Base-by-base conservation (phyloP, 2,797 vertebrate genomes). In the Fundulus diaphanus region DNA sequence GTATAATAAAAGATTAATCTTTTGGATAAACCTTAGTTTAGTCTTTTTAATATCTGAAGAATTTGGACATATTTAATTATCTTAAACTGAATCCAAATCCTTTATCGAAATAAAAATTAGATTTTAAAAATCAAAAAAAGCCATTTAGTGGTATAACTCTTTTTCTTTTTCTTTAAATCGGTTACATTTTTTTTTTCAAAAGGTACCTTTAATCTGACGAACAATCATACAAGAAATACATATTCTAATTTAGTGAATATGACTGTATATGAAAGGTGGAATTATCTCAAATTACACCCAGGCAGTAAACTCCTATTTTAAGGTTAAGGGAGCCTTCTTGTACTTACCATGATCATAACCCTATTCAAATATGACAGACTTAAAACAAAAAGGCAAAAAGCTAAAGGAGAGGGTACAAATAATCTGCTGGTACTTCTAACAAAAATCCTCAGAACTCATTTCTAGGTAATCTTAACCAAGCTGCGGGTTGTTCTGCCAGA, bases 241-340 rank as follows among this genome's bases (percentile, higher is more conserved):
- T n/a, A n/a, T n/a, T n/a, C n/a, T n/a, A n/a, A n/a, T n/a, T n/a
- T n/a, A n/a, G n/a, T n/a, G n/a, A n/a, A n/a, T n/a, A n/a, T n/a
- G n/a, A n/a, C n/a, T 31, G 68, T 72, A 71, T 66, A 42, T 42
- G 22, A 80, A 84, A 67, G 63, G 54, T 80, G 78, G 77, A 79
- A 90, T 88, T 76, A 85, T 88, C 80, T 80, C 84, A 85, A 87
- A 89, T 83, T 81, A 88, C 83, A 82, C 54, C 1, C 42, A 69
- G 79, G 69, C 68, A 72, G 72, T 63, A 67, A 78, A 73, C 72
- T 80, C 61, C 75, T 84, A 81, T 74, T 81, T 69, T 74, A 56
- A 7, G 61, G 65, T 31, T 82, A 83, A 87, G 88, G 87, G 52
- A 80, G 77, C 20, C 81, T 72, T 65, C 85, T 88, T 79, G 76